Percentiles rank a stretch among this genome's conserved stretches.
These are phyloP conservation scores for Athripsodes cinereus DNA, from an alignment of 2,888 invertebrate species.

Conservation along the genomic window DNA sequence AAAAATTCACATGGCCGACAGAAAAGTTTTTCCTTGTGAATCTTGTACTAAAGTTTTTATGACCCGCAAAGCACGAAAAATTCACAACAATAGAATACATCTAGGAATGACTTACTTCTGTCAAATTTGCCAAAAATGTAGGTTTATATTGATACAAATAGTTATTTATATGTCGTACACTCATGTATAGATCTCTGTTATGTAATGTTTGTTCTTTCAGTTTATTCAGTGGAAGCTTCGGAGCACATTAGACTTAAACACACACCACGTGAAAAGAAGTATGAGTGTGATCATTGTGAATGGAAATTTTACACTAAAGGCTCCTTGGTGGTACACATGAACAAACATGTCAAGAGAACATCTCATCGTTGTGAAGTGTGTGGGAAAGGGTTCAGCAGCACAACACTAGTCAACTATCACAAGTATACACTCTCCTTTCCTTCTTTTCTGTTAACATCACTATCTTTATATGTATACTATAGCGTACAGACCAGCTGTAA, in stretches of 20 bases:
- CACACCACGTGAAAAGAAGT: not conserved
- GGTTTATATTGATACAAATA: too few species aligned
- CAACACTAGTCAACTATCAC: not conserved
- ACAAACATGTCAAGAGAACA: not conserved
- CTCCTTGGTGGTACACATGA: not conserved
- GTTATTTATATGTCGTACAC: too few species aligned
- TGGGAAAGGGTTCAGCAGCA: not conserved
- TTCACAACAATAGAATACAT: not conserved
- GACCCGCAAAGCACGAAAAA: not conserved
- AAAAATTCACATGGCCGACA: not conserved
- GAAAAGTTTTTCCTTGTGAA: not conserved
- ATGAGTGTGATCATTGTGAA: not conserved
- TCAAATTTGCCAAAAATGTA: not conserved
- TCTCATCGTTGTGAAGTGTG: not conserved
- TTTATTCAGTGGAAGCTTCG: not conserved
- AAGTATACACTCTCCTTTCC: too few species aligned
- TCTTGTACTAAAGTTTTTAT: not conserved
- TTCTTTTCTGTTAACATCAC: too few species aligned
- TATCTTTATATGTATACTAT: too few species aligned
- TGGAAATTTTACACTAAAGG: not conserved
- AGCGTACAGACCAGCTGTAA: too few species aligned
- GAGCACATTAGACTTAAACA: not conserved
- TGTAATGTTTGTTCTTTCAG: too few species aligned
- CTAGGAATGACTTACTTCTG: not conserved
- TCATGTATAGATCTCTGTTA: too few species aligned